Evolutionary conservation across 1,140 invertebrate species (phyloP).

Genomic region (Saxidomus purpurata): DNA sequence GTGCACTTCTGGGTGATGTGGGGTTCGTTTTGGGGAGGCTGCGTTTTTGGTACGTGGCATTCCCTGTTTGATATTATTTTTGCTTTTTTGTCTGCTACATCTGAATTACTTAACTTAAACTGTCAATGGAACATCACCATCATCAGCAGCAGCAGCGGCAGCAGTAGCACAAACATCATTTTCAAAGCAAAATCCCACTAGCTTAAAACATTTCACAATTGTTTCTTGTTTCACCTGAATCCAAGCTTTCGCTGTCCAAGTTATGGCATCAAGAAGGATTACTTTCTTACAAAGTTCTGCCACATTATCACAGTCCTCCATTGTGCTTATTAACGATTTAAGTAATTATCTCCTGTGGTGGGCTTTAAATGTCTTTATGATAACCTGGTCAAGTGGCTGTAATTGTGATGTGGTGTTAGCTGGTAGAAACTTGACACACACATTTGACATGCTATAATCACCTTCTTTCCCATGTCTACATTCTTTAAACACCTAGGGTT

Average conservation of each 20-base stretch:
- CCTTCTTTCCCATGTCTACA: slow-evolving; percentile 64
- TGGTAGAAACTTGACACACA: slow-evolving; percentile 86
- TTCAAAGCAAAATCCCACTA: neutral
- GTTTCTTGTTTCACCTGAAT: neutral
- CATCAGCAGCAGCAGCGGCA: too few species aligned
- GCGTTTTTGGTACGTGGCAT: too few species aligned
- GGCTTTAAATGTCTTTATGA: slow-evolving; percentile 67
- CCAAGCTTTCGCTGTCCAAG: neutral
- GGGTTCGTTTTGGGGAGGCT: too few species aligned
- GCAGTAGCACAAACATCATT: too few species aligned
- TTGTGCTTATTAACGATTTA: too few species aligned
- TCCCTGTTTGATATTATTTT: too few species aligned
- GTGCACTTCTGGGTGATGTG: too few species aligned
- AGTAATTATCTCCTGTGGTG: slow-evolving; percentile 53
- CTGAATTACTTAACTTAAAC: neutral
- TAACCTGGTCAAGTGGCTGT: slow-evolving; percentile 67
- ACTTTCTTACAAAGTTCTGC: slow-evolving; percentile 43
- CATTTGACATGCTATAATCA: slow-evolving; percentile 72
- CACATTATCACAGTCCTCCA: neutral
- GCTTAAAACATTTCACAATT: too few species aligned
- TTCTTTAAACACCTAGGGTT: too few species aligned
- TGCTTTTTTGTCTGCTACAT: too few species aligned
- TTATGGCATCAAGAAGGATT: slow-evolving; percentile 41
- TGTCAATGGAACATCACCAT: slow-evolving; percentile 16
- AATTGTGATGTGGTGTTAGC: slow-evolving; percentile 72